Evolutionary conservation across 2,113 vertebrate genomes (phyloP), one percentile per base, ranked within the genome.

Genomic region (Aegithalos caudatus): DNA sequence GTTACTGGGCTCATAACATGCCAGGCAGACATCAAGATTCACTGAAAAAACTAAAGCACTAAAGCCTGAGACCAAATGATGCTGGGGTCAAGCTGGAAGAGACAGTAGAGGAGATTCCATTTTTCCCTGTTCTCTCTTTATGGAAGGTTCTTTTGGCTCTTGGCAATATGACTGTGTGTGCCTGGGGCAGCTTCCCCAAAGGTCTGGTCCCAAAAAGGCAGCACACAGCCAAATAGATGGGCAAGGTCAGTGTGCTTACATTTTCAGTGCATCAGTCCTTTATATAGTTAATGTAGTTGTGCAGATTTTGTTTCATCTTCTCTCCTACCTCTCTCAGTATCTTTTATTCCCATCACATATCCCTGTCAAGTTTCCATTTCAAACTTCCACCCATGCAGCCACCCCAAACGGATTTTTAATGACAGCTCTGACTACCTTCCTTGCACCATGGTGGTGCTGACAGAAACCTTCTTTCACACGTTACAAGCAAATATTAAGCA

Each of bases 121-220:
- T 60, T 57, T 87, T 35, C 44, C 19, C 17, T 35, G 20, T 70
- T 74, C 4, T 81, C 19, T 70, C 5, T 2, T 50, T 51, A 11
- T 29, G 28, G 23, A 17, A 29, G 25, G 44, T 15, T 81, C 53
- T 73, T 69, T 69, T 47, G 27, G 12, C 21, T 35, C 48, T 81
- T 67, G 33, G 14, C 58, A 56, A 9, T 17, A 8, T 2, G 3
- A 12, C 10, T 3, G 0, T 18, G 10, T 31, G 28, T 53, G 37
- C 16, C 54, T 70, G n/a, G 45, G 24, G 37, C 27, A 77, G 21
- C 12, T 37, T 37, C 25, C 19, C n/a, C 4, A 6, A n/a, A 28
- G 20, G 16, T 9, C 50, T 48, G n/a, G 20, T 15, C 31, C 38
- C 14, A 5, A 42, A 89, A 89, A 64, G 13, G 28, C 54, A 57